Evolutionary conservation across 1,140 invertebrate species (phyloP).

Genomic region (Aradophagus sp.): DNA sequence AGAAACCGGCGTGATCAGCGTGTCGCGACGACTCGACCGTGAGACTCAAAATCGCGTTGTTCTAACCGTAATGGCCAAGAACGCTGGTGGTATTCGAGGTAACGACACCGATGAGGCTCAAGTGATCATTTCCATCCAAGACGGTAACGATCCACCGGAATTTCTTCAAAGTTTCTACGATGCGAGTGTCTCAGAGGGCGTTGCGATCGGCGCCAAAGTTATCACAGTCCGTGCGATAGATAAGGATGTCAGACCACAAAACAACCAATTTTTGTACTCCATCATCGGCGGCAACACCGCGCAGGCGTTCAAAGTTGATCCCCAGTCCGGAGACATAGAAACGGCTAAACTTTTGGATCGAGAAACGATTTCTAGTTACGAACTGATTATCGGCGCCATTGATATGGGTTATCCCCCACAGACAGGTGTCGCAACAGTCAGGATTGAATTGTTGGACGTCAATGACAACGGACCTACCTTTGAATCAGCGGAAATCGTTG

Average conservation of each 20-base stretch:
- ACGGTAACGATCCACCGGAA: slow-evolving; percentile 96
- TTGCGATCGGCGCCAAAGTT: slow-evolving; percentile 81
- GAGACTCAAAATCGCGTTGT: slow-evolving; percentile 93
- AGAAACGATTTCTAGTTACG: slow-evolving; percentile 85
- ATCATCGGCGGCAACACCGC: slow-evolving; percentile 89
- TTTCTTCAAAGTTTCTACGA: slow-evolving; percentile 87
- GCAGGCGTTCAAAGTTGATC: slow-evolving; percentile 92
- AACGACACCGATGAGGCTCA: slow-evolving; percentile 97
- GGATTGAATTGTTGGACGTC: slow-evolving; percentile 85
- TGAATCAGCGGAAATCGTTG: slow-evolving; percentile 80
- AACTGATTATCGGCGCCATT: slow-evolving; percentile 90
- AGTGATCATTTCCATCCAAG: slow-evolving; percentile 93
- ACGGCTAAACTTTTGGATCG: slow-evolving; percentile 86
- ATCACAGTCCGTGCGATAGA: slow-evolving; percentile 89
- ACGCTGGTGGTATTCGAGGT: slow-evolving; percentile 91
- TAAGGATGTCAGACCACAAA: slow-evolving; percentile 91
- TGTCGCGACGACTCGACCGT: slow-evolving; percentile 87
- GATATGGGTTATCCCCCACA: slow-evolving; percentile 91
- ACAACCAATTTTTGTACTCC: slow-evolving; percentile 94
- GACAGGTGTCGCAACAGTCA: slow-evolving; percentile 89
- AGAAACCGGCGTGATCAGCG: slow-evolving; percentile 87
- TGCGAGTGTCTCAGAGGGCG: slow-evolving; percentile 85
- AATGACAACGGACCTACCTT: slow-evolving; percentile 96
- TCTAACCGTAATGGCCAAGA: slow-evolving; percentile 95
- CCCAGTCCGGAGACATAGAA: slow-evolving; percentile 87